These are phyloP conservation scores for Leucopternis melanops DNA, from an alignment of 2,113 vertebrate species.

Conservation along the genomic window DNA sequence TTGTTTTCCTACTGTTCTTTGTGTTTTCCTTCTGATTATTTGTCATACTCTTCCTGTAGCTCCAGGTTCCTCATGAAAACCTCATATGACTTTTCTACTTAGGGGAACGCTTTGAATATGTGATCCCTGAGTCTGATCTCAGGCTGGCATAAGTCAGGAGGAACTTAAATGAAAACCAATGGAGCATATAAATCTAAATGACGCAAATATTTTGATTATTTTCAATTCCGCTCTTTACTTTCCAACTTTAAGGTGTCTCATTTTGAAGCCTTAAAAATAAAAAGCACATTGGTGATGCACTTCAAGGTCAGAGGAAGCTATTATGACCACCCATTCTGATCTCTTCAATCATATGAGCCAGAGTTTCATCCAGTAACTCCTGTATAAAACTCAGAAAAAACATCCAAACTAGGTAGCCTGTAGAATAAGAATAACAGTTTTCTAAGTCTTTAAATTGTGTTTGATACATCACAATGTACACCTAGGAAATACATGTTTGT, in stretches of 20 bases:
- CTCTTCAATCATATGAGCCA: neutral
- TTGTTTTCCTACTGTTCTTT: neutral
- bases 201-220: neutral
- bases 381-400: neutral
- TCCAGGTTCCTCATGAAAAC: neutral
- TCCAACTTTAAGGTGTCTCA: neutral
- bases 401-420: neutral
- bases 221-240: neutral
- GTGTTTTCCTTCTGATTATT: neutral
- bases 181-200: neutral
- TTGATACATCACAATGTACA: rapidly evolving
- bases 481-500: rapidly evolving
- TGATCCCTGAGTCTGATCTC: neutral
- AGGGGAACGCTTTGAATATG: neutral
- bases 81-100: neutral
- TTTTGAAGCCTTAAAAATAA: neutral
- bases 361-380: neutral
- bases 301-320: neutral
- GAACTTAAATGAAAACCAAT: neutral
- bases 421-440: neutral
- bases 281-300: neutral
- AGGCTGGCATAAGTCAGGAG: neutral
- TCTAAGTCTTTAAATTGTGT: rapidly evolving
- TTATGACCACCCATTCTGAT: neutral
- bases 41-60: neutral